Evolutionary conservation across 1,140 invertebrate genomes (phyloP).

Genomic region (Drosophila leontia): DNA sequence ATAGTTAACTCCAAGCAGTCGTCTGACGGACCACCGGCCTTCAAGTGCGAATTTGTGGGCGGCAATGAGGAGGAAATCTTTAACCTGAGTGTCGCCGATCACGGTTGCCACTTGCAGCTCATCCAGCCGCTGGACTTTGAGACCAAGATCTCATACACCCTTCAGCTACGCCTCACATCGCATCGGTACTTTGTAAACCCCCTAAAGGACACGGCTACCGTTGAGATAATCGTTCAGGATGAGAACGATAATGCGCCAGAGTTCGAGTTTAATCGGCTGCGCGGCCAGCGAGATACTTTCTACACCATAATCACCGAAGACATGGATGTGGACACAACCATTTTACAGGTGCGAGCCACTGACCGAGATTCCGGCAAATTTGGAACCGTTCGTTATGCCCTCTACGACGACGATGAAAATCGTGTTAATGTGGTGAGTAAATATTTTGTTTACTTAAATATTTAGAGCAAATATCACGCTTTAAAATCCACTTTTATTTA

Average conservation of each 20-base stretch:
- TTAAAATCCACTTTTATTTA: neutral
- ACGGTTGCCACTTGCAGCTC: constrained; percentile 91
- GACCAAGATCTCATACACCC: constrained; percentile 88
- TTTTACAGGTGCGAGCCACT: constrained; percentile 91
- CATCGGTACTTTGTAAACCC: constrained; percentile 91
- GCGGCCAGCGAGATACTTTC: constrained; percentile 86
- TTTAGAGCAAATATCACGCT: neutral
- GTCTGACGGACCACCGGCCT: constrained; percentile 53
- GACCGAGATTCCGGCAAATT: constrained; percentile 93
- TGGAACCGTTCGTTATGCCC: constrained; percentile 90
- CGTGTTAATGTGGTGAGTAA: constrained; percentile 86
- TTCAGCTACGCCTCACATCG: constrained; percentile 92
- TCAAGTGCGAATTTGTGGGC: constrained; percentile 89
- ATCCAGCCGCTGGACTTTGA: constrained; percentile 91
- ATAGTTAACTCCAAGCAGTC: constrained; percentile 82
- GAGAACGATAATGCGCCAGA: constrained; percentile 94
- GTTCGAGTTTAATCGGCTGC: constrained; percentile 89
- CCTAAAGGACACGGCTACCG: constrained; percentile 89
- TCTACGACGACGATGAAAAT: constrained; percentile 84
- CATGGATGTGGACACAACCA: constrained; percentile 89
- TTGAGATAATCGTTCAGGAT: constrained; percentile 93
- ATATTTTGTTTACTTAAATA: constrained; percentile 19
- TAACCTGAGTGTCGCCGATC: constrained; percentile 89
- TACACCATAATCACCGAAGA: constrained; percentile 90
- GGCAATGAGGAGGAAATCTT: constrained; percentile 91